Evolutionary conservation across 2,797 vertebrate species (phyloP), one percentile per base, ranked within the genome.

Genomic region (Smutsia temminckii): DNA sequence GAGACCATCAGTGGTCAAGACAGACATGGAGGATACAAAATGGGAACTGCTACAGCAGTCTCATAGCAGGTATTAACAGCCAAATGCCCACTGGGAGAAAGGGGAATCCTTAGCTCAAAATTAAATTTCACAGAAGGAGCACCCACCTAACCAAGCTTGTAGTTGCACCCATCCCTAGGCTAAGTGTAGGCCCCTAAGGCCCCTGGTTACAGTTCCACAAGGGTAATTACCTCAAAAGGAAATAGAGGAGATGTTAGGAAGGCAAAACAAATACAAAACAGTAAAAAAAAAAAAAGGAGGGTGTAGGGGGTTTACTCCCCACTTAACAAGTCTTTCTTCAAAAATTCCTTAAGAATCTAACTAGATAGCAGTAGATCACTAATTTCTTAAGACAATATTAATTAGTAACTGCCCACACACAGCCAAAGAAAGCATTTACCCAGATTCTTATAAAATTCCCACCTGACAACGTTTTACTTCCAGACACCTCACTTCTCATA

Each of bases 331-430:
- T 4, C 27, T 91, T 89, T 91, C 59, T 77, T 91, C 46, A 74
- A 95, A 94, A 75, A 53, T 72, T 81, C 32, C 27, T 86, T 83
- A 85, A 78, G 64, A 95, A 59, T 40, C 14, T 85, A 85, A 75
- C 55, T 34, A 92, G 42, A n/a, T 16, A 94, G n/a, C 49, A 85
- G 11, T 27, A 74, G 21, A 81, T 23, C 42, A 80, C 29, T 53
- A 23, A 74, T 81, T 92, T 49, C 46, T 84, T 80, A 94, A 95
- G 16, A 63, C 14, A 46, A 27, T 37, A 40, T 42, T 87, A 85
- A 49, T 89, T 71, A 75, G 34, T 71, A 94, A 55, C 4, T 74
- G 72, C 55, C n/a, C 27, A 34, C n/a, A 85, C 42, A 92, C 40
- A 94, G 32, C 18, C 9, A 63, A 80, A 90, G 68, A 66, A 85